phyloP scores from a whole-genome alignment of 1,140 invertebrate species.

The Eulimnadia texana region DNA sequence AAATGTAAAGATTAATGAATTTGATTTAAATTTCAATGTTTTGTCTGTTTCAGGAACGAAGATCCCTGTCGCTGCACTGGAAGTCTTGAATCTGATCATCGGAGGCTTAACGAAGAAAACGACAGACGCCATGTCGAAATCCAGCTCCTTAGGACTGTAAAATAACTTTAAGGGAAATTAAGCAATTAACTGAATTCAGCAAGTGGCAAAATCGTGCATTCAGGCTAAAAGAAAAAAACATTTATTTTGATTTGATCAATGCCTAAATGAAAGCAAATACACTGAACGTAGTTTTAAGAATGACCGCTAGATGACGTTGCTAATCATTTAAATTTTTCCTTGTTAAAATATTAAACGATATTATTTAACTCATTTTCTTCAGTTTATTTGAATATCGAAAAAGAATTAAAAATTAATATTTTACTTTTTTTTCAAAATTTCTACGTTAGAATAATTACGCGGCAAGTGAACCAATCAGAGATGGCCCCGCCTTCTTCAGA shows the following conservation, averaged over 20 bases:
- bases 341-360: too few relatives aligned
- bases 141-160: not conserved
- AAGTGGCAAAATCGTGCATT: too few relatives aligned
- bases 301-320: not conserved
- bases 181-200: not conserved
- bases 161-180: not conserved
- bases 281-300: not conserved
- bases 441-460: not conserved
- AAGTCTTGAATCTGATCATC: slow-evolving; percentile 27
- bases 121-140: not conserved
- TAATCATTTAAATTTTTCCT: not conserved
- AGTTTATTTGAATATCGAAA: too few relatives aligned
- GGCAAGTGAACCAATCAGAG: not conserved
- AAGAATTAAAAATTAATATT: too few relatives aligned
- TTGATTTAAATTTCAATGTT: not conserved
- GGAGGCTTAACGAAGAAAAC: slow-evolving; percentile 21
- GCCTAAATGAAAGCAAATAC: too few relatives aligned
- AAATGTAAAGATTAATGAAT: not conserved
- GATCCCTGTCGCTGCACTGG: slow-evolving; percentile 27
- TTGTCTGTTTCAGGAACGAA: slow-evolving; percentile 23
- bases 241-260: too few relatives aligned
- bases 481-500: not conserved
- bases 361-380: too few relatives aligned
- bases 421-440: too few relatives aligned
- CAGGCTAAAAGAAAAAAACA: too few relatives aligned